Conservation (phyloP, 2,797 vertebrate species). For the Microctenopoma stevenorrisi region DNA sequence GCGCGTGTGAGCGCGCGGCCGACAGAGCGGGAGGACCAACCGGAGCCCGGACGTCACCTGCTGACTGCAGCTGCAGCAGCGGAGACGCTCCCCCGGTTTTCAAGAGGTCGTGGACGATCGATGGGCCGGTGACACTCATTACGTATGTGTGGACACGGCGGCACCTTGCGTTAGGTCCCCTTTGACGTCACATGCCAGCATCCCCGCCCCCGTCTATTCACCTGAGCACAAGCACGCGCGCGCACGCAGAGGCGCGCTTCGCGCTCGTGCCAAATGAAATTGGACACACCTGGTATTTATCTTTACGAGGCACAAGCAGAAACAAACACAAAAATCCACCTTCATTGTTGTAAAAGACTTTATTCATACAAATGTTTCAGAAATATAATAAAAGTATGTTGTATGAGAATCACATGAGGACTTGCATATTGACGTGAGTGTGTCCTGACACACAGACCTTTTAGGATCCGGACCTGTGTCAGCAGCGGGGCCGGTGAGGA, state of each 20-base stretch:
- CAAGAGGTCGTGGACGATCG: neutral
- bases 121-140: neutral
- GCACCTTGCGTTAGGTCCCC: constrained; percentile 45
- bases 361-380: constrained; percentile 4
- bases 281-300: neutral
- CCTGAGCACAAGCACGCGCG: constrained; percentile 30
- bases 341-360: constrained; percentile 1
- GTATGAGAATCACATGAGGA: neutral
- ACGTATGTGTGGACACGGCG: neutral
- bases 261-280: constrained; percentile 5
- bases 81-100: neutral
- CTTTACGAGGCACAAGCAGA: neutral
- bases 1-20: constrained; percentile 56
- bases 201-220: constrained; percentile 42
- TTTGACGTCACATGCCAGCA: constrained; percentile 65
- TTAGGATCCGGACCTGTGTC: constrained; percentile 35
- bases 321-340: neutral
- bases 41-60: constrained; percentile 6
- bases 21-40: constrained; percentile 35
- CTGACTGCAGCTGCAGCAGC: neutral
- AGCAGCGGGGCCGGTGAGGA: neutral
- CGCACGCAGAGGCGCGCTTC: neutral
- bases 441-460: constrained; percentile 29
- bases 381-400: neutral
- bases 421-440: neutral